Conservation (phyloP, 2,113 vertebrate species). For the Pomatostomus ruficeps region DNA sequence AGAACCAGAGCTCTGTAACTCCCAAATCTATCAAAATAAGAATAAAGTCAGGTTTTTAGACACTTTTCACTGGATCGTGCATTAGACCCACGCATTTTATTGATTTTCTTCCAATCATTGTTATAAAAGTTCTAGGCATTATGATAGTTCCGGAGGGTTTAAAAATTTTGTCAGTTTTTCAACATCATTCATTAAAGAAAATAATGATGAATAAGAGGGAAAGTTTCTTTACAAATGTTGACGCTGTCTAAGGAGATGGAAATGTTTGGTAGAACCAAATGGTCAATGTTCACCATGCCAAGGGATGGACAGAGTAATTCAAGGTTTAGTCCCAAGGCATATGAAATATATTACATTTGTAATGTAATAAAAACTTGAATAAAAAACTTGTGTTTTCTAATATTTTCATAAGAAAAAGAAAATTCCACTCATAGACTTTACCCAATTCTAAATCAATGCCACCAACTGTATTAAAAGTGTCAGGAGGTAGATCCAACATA, state of each 20-base stretch:
- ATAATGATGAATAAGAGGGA: background rate
- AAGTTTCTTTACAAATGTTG: background rate
- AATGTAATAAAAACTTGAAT: background rate
- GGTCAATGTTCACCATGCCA: background rate
- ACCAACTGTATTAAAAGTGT: background rate
- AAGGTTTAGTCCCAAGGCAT: background rate
- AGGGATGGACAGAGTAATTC: background rate
- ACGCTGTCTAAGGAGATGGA: background rate
- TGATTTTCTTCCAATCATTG: background rate
- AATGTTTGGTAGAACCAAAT: background rate
- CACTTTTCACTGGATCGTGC: background rate
- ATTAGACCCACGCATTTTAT: background rate
- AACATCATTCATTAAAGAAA: background rate
- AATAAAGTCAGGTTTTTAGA: background rate
- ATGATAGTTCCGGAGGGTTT: background rate
- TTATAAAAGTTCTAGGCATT: background rate
- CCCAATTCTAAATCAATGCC: background rate
- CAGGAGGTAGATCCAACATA: background rate
- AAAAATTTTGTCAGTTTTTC: background rate
- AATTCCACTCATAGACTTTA: background rate
- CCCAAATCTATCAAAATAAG: background rate
- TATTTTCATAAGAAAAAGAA: background rate
- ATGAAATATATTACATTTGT: background rate
- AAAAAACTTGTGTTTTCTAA: background rate
- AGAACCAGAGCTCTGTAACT: background rate